Evolutionary conservation across 1,140 invertebrate species (phyloP).

Genomic region (Palaemon carinicauda): DNA sequence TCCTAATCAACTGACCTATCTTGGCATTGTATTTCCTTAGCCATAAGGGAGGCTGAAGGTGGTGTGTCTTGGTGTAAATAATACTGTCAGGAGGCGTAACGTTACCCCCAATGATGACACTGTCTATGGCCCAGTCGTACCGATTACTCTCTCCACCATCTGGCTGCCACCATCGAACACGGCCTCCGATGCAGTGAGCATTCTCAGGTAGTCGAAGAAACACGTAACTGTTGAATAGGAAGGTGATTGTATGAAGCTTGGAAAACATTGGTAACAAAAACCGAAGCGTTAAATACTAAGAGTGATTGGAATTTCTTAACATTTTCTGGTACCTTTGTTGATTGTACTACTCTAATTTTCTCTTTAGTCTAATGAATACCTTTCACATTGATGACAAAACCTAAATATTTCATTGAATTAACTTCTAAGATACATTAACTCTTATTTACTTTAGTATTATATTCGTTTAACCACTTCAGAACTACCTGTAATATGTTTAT

Average conservation of each 20-base stretch:
- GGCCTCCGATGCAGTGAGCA: constrained; percentile 62
- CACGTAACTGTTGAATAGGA: constrained; percentile 42
- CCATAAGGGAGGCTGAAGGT: constrained; percentile 46
- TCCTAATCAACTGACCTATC: not conserved
- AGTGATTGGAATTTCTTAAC: no score
- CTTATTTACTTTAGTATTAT: no score
- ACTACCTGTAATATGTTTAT: no score
- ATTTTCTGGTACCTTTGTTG: no score
- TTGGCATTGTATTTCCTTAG: constrained; percentile 49
- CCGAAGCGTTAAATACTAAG: no score
- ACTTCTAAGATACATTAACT: no score
- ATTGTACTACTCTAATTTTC: no score
- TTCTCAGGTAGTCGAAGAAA: constrained; percentile 61
- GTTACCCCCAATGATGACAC: constrained; percentile 63
- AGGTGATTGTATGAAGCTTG: no score
- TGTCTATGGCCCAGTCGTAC: constrained; percentile 67
- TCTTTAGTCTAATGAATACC: no score
- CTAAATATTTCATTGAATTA: no score
- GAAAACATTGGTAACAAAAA: not conserved
- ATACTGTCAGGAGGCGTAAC: constrained; percentile 42
- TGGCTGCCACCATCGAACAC: constrained; percentile 67
- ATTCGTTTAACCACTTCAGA: no score
- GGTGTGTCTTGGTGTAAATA: constrained; percentile 34
- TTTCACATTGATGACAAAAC: no score
- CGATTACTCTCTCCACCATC: constrained; percentile 57